These are phyloP conservation scores for Dicrostonyx torquatus DNA, from an alignment of 2,797 vertebrate genomes.

Conservation along the genomic window DNA sequence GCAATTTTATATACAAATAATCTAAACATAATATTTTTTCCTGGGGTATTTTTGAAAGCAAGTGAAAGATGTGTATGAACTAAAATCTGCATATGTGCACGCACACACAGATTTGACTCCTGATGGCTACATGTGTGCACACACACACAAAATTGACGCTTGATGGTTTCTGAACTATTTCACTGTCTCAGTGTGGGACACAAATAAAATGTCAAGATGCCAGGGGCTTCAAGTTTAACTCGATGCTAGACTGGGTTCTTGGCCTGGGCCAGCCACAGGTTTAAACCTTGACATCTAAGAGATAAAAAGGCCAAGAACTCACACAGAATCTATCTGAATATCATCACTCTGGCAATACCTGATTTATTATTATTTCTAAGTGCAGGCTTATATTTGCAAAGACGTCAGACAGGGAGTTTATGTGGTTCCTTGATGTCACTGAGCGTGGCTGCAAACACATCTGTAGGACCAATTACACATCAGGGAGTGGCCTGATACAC, in stretches of 20 bases:
- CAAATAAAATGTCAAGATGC: neutral
- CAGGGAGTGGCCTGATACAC: neutral
- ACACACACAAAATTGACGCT: neutral
- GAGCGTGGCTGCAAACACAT: neutral
- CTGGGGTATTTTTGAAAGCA: neutral
- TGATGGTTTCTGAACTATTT: neutral
- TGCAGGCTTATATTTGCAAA: neutral
- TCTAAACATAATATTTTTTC: neutral
- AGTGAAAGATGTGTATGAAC: neutral
- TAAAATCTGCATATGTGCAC: neutral
- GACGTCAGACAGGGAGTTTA: rapidly evolving
- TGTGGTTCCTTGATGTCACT: too few species aligned
- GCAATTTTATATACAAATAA: neutral
- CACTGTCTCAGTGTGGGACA: neutral
- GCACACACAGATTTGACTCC: too few species aligned
- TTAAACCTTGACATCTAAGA: neutral
- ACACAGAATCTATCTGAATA: neutral
- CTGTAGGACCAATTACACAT: neutral
- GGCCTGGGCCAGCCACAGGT: neutral
- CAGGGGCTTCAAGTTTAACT: neutral
- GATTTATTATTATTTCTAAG: too few species aligned
- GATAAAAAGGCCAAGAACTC: neutral
- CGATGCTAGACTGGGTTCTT: neutral
- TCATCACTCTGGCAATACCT: neutral
- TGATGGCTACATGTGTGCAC: neutral